These are phyloP conservation scores for Rhyzopertha dominica DNA, from an alignment of 1,140 invertebrate genomes.

Conservation along the genomic window DNA sequence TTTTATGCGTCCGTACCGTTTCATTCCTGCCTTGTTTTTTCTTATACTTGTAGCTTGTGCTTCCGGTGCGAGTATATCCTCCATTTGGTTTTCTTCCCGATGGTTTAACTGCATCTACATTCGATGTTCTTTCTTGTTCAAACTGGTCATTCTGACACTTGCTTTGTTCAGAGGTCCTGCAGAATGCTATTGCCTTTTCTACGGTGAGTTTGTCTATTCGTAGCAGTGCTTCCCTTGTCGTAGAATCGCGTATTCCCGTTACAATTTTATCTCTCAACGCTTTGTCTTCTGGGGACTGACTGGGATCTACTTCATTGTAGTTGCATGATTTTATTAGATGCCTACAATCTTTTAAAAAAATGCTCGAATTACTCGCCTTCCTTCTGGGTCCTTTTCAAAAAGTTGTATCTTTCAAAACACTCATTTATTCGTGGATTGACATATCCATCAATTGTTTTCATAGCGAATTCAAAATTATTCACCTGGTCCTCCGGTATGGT, in stretches of 20 bases:
- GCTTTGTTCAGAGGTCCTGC: constrained; percentile 3
- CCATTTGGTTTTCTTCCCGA: no score
- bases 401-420: constrained; percentile 14
- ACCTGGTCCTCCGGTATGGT: background rate
- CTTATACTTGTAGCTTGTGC: no score
- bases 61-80: no score
- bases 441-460: constrained; percentile 6
- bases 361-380: constrained; percentile 9
- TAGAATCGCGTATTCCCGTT: constrained; percentile 13
- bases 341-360: constrained; percentile 8
- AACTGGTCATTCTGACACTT: background rate
- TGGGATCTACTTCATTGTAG: constrained; percentile 11
- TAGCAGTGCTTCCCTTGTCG: constrained; percentile 12
- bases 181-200: background rate
- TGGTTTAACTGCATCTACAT: no score
- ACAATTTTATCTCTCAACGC: constrained; percentile 17
- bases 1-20: no score
- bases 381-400: constrained; percentile 13
- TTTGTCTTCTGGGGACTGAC: constrained; percentile 15
- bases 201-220: constrained; percentile 7
- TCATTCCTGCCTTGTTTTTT: no score
- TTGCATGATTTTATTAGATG: constrained; percentile 8
- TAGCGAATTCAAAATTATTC: background rate
- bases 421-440: constrained; percentile 11
- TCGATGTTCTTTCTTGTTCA: no score